A percentile compares a stretch with the other conserved stretches of the same genome.
Evolutionary conservation across 2,888 invertebrate genomes (phyloP).

Genomic region (Pimpla rufipes): DNA sequence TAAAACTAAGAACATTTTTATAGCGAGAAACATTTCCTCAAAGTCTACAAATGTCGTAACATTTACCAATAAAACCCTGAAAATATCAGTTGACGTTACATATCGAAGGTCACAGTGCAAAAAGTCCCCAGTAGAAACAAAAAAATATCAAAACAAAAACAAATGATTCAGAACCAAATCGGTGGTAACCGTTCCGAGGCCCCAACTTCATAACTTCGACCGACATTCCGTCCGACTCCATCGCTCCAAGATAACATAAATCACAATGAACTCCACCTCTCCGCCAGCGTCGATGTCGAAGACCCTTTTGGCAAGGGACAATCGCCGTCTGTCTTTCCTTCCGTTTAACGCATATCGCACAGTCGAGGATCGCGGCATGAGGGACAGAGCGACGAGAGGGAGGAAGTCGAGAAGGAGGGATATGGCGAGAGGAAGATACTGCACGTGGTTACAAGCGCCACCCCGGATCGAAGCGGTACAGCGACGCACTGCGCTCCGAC

Average conservation of each 20-base stretch:
- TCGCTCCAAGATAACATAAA: neutral
- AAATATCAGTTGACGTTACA: too few relatives aligned
- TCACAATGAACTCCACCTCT: neutral
- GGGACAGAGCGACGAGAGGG: neutral
- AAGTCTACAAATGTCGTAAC: too few relatives aligned
- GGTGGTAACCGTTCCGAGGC: neutral
- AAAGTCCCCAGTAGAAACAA: too few relatives aligned
- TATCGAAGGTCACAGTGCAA: too few relatives aligned
- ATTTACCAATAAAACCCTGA: too few relatives aligned
- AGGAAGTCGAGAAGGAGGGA: slow-evolving; percentile 1
- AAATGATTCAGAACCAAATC: neutral
- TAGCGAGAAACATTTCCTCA: too few relatives aligned
- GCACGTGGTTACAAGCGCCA: slow-evolving; percentile 65
- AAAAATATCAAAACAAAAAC: too few relatives aligned
- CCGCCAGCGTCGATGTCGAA: neutral
- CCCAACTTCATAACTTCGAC: neutral
- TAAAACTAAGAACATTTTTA: too few relatives aligned
- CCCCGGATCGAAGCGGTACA: slow-evolving; percentile 70
- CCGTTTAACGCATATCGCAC: slow-evolving; percentile 6
- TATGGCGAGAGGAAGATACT: slow-evolving; percentile 9
- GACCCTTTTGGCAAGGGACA: neutral
- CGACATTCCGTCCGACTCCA: neutral
- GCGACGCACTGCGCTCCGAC: slow-evolving; percentile 56
- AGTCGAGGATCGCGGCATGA: neutral
- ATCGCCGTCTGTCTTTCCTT: neutral